Percentiles rank a stretch among this genome's conserved stretches.
phyloP scores from a whole-genome alignment of 23 tunicate genomes.

The Botrylloides violaceus region DNA sequence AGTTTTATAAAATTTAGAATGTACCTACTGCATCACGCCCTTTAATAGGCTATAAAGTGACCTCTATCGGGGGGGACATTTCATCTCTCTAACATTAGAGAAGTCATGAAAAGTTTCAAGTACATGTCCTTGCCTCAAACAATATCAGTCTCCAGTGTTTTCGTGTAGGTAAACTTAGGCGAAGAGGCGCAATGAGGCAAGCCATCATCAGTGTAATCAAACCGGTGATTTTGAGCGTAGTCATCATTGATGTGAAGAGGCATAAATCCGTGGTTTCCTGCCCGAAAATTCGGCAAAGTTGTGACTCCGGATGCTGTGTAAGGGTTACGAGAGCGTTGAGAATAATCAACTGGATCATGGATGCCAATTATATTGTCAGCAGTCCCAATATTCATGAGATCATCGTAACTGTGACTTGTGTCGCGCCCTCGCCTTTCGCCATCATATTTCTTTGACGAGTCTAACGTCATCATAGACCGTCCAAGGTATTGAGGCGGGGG shows the following conservation, averaged over 20 bases:
- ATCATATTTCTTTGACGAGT: neutral
- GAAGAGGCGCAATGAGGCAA: neutral
- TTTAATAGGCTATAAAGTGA: too few relatives aligned
- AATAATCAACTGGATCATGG: slow-evolving; percentile 2
- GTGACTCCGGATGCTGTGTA: slow-evolving; percentile 19
- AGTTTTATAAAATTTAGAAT: too few relatives aligned
- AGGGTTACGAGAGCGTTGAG: neutral
- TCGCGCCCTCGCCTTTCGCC: slow-evolving; percentile 26
- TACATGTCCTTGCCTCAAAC: too few relatives aligned
- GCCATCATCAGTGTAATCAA: neutral
- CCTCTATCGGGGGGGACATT: too few relatives aligned
- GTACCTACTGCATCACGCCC: too few relatives aligned
- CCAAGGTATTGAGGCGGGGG: slow-evolving; percentile 42
- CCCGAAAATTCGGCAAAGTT: slow-evolving; percentile 26
- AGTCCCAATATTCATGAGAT: slow-evolving; percentile 21
- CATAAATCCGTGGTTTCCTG: neutral
- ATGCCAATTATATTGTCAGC: slow-evolving; percentile 6
- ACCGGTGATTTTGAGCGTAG: neutral
- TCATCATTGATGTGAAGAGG: neutral
- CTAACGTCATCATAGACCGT: slow-evolving; percentile 23
- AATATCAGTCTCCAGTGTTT: slow-evolving; percentile 56
- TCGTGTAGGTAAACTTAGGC: slow-evolving; percentile 14
- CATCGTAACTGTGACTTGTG: slow-evolving; percentile 76
- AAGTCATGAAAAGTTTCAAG: too few relatives aligned
- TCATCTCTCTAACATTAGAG: too few relatives aligned